Evolutionary conservation across 2,888 invertebrate genomes (phyloP).

Genomic region (Apodemia mormo): DNA sequence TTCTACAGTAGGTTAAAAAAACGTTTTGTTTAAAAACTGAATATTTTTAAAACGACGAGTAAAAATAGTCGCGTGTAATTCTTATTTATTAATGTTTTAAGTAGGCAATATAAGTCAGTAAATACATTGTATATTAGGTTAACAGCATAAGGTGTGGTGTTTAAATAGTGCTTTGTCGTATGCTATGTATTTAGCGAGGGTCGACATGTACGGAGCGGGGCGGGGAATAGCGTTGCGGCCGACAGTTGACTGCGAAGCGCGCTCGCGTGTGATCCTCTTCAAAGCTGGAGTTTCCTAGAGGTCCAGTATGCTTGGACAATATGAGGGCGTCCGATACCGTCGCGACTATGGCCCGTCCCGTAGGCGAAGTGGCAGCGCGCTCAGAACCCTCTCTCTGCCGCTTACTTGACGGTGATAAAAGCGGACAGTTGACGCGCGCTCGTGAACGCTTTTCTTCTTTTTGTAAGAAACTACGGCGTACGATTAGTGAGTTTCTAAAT

Average conservation of each 20-base stretch:
- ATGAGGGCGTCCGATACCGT: constrained; percentile 69
- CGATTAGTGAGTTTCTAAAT: constrained; percentile 69
- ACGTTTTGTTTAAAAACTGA: too few species aligned
- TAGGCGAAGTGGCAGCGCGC: constrained; percentile 63
- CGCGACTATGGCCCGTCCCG: constrained; percentile 61
- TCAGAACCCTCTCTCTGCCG: constrained; percentile 72
- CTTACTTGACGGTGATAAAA: constrained; percentile 69
- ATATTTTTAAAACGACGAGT: background rate
- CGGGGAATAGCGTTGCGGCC: constrained; percentile 45
- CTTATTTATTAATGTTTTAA: background rate
- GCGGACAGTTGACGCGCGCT: constrained; percentile 69
- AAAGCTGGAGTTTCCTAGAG: constrained; percentile 77
- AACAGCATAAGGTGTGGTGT: constrained; percentile 35
- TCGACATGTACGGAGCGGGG: constrained; percentile 51
- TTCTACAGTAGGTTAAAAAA: too few species aligned
- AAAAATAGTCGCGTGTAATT: background rate
- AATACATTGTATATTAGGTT: constrained; percentile 18
- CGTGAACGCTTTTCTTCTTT: constrained; percentile 72
- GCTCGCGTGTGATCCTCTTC: constrained; percentile 70
- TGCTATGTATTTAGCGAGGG: constrained; percentile 47
- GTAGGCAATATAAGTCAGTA: background rate
- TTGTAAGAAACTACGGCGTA: constrained; percentile 77
- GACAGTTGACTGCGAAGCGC: constrained; percentile 71
- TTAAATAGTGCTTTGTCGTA: constrained; percentile 58
- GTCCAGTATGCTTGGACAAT: constrained; percentile 78